These are phyloP conservation scores for Orycteropus afer DNA, from an alignment of 2,113 vertebrate genomes.

Conservation along the genomic window DNA sequence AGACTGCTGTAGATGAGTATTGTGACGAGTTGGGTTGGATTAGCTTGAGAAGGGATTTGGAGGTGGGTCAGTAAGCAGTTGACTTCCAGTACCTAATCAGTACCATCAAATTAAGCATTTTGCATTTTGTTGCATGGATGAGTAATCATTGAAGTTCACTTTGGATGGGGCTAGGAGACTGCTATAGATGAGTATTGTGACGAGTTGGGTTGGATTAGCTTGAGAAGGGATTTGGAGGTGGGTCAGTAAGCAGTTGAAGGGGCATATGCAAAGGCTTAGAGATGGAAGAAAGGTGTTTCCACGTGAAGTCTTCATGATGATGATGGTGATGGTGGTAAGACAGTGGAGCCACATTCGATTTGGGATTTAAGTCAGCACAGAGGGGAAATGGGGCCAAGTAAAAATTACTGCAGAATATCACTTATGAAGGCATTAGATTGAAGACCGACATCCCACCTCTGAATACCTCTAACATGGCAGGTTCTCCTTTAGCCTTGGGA, in stretches of 20 bases:
- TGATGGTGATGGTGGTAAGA: no score
- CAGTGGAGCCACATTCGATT: no score
- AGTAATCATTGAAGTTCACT: no score
- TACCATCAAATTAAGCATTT: no score
- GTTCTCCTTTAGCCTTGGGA: not conserved
- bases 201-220: no score
- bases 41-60: not conserved
- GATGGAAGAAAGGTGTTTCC: not conserved
- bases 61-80: not conserved
- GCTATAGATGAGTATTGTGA: no score
- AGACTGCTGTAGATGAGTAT: not conserved
- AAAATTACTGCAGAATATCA: no score
- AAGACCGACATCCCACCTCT: not conserved
- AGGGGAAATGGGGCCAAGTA: no score
- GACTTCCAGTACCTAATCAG: not conserved
- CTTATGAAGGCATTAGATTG: not conserved
- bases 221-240: no score
- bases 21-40: not conserved
- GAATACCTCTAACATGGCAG: not conserved
- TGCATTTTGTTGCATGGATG: no score
- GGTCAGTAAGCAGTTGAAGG: not conserved
- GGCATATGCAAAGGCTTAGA: not conserved
- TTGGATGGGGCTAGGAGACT: no score
- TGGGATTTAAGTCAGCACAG: no score
- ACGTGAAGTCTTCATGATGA: not conserved